These are phyloP conservation scores for Drosophila willistoni DNA, from an alignment of 1,140 invertebrate species.

Conservation along the genomic window DNA sequence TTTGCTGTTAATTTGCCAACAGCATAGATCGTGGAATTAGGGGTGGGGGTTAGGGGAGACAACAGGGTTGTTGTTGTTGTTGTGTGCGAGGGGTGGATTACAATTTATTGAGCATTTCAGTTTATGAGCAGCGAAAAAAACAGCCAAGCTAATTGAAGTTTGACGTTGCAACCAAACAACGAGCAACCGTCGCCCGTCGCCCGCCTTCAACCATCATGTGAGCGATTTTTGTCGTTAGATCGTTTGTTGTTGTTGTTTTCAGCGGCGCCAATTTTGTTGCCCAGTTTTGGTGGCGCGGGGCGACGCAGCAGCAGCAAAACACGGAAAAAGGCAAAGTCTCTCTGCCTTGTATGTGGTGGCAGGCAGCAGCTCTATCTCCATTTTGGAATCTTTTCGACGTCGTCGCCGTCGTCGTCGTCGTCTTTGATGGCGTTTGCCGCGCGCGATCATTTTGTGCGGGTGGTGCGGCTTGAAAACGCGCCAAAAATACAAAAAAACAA, in stretches of 20 bases:
- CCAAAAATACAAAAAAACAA: conserved; percentile 34
- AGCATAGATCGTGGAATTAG: background rate
- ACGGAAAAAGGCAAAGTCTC: conserved; percentile 72
- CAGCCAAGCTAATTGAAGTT: conserved; percentile 68
- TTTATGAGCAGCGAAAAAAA: conserved; percentile 67
- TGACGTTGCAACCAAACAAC: conserved; percentile 44
- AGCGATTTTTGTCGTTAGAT: conserved; percentile 37
- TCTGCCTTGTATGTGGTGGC: conserved; percentile 1
- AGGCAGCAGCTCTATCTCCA: conserved; percentile 42
- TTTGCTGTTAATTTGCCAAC: conserved; percentile 46
- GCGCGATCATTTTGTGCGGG: conserved; percentile 49
- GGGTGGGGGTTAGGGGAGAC: background rate
- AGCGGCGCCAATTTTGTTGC: conserved; percentile 46
- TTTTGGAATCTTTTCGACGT: conserved; percentile 57
- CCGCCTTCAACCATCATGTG: conserved; percentile 28
- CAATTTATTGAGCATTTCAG: conserved; percentile 72
- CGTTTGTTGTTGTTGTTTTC: conserved; percentile 31
- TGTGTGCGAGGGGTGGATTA: conserved; percentile 18
- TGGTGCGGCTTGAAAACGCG: conserved; percentile 37
- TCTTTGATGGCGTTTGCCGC: conserved; percentile 69
- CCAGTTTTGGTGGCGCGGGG: conserved; percentile 55
- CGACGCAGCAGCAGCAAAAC: conserved; percentile 20
- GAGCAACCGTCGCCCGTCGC: conserved; percentile 13
- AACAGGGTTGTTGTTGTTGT: background rate
- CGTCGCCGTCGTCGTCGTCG: conserved; percentile 31